A percentile compares a stretch with the other conserved stretches of the same genome.
Evolutionary conservation across 2,888 invertebrate genomes (phyloP).

Genomic region (Lymantria monacha): DNA sequence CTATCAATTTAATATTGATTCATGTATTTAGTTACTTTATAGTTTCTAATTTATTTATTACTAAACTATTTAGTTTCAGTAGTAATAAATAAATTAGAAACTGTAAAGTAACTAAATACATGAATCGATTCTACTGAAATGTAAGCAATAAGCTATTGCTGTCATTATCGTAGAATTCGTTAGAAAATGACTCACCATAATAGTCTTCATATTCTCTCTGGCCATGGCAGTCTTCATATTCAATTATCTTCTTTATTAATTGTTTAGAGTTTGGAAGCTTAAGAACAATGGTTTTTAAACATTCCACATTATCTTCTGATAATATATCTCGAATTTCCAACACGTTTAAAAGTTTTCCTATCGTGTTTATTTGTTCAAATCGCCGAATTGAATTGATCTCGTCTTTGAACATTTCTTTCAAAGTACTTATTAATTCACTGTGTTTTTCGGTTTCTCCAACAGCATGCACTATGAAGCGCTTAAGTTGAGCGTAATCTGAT

Average conservation of each 20-base stretch:
- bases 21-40: too few relatives aligned
- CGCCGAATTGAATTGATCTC: conserved; percentile 66
- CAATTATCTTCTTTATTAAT: conserved; percentile 43
- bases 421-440: conserved; percentile 42
- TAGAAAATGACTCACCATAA: conserved; percentile 46
- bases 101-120: too few relatives aligned
- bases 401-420: conserved; percentile 59
- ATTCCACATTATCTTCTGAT: conserved; percentile 58
- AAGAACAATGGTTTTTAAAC: conserved; percentile 56
- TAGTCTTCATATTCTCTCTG: conserved; percentile 40
- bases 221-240: conserved; percentile 49
- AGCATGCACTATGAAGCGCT: conserved; percentile 48
- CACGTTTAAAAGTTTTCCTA: conserved; percentile 55
- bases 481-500: conserved; percentile 55
- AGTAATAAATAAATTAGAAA: too few relatives aligned
- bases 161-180: neutral
- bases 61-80: too few relatives aligned
- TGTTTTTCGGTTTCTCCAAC: conserved; percentile 51
- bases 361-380: conserved; percentile 57
- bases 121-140: too few relatives aligned
- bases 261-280: conserved; percentile 43
- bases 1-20: too few relatives aligned
- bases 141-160: too few relatives aligned
- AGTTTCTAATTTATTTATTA: too few relatives aligned
- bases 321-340: conserved; percentile 64